Percentiles rank a stretch among this genome's conserved stretches.
These are phyloP conservation scores for Cyanoramphus novaezelandiae DNA, from an alignment of 2,113 vertebrate species.

Conservation along the genomic window DNA sequence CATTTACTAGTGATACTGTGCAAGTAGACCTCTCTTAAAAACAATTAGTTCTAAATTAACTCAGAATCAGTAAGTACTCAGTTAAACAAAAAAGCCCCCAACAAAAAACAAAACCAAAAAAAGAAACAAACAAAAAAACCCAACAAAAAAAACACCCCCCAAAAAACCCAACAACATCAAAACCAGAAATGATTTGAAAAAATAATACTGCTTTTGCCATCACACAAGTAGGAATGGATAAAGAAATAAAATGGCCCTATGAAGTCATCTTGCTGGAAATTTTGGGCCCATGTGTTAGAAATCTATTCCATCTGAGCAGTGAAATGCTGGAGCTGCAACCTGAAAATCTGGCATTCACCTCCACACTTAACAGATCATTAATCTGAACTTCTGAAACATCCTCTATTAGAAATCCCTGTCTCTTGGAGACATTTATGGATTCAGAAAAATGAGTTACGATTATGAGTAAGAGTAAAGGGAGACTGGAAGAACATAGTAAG, in stretches of 20 bases:
- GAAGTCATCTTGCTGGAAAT: background rate
- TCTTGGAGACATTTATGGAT: conserved; percentile 10
- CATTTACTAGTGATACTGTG: background rate
- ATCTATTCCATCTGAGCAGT: background rate
- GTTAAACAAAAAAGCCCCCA: background rate
- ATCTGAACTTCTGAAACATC: conserved; percentile 26
- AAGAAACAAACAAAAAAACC: background rate
- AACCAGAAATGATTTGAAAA: background rate
- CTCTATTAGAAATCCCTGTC: background rate
- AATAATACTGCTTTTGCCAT: background rate
- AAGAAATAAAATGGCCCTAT: background rate
- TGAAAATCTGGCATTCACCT: conserved; percentile 17
- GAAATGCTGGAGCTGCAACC: background rate
- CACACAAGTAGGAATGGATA: background rate
- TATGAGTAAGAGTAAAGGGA: background rate
- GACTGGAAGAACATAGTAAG: background rate
- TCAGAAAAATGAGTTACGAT: conserved; percentile 23
- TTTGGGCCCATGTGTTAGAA: background rate
- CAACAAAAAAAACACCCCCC: background rate
- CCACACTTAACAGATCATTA: background rate
- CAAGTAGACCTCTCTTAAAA: background rate
- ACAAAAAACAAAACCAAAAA: background rate
- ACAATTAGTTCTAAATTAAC: background rate
- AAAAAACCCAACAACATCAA: background rate
- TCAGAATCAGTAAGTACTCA: background rate